Base-by-base conservation (phyloP, 2,113 vertebrate genomes). In the Castor canadensis region DNA sequence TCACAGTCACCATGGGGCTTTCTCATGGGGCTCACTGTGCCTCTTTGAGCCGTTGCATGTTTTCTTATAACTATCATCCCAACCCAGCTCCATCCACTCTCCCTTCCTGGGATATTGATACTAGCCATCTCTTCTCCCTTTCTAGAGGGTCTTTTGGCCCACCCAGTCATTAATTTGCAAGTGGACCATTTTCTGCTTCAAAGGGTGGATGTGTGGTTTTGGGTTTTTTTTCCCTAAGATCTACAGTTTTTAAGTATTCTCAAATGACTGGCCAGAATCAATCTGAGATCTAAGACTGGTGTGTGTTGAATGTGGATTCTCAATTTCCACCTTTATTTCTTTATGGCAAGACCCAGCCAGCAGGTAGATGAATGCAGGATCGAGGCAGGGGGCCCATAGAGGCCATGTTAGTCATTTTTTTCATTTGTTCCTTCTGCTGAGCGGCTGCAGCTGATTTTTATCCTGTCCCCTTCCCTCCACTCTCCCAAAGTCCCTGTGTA, bases 171-270 rank as follows among this genome's bases (percentile, higher is more conserved):
- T 96, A 95, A 94, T 95, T 97, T 96, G 89, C 91, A 97, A 97
- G 96, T 95, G 73, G 96, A 7, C 79, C 77, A 94, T 86, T 97
- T 97, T 97, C 91, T 97, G 80, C 94, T 97, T 97, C 93, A 96
- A 97, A 97, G 56, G 82, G 64, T 82, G 91, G 77, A 47, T 56
- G 12, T n/a, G 28, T 49, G 5, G 22, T 32, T 19, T 69, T 86
- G 79, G 20, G 15, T 32, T 71, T 92, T 66, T 83, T 62, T 38
- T 52, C 5, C 12, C 86, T 87, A 82, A 69, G 52, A 86, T 95
- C 73, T 95, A 85, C 72, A 67, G 71, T 93, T 95, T 96, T 96
- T 72, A 94, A 95, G 94, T 94, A 94, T 93, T 96, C 97, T 97
- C 96, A 94, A 93, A 91, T 95, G 94, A 80, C 77, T 93, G 85